Base-by-base conservation (phyloP, 2,113 vertebrate species). In the Leptosomus discolor region DNA sequence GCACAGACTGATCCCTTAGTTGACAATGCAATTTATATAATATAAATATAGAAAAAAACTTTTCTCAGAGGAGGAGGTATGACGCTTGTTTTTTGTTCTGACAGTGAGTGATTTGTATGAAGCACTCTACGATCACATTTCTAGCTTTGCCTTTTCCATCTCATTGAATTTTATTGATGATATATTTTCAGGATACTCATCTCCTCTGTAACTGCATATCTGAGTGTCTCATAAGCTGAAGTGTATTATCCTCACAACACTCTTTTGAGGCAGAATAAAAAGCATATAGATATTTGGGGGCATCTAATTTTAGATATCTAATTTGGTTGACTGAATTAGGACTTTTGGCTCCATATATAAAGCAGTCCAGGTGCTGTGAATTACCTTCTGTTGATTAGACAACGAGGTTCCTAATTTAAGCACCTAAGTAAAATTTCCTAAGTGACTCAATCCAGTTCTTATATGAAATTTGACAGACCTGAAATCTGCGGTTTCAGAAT, bases 381-480 rank as follows among this genome's bases (percentile, higher is more conserved):
- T 96, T 97, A 95, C 90, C 73, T 94, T 85, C 92, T 96, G 93
- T 96, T 97, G 92, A 97, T 97, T 97, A 97, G 96, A 82, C 77
- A 77, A 77, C 81, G 7, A 96, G 78, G 87, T 76, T 96, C 96
- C 94, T 96, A 97, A 97, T 97, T 96, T 95, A 90, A 92, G 81
- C 85, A 95, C 57, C 69, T 90, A 61, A 93, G 92, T 57, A 90
- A 79, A 85, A 71, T 96, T 94, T 96, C 78, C 23, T 1, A 84
- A 91, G 69, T 83, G 70, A 69, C 77, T 97, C 3, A 1, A 87
- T 95, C 70, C 56, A 58, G 65, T 85, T 94, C 87, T 80, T 71
- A 18, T 2, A 36, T 19, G 61, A 89, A 94, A 85, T 69, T 27
- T 39, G 50, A 57, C 65, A 89, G 84, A 85, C 50, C 65, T 65